Evolutionary conservation across 2,113 vertebrate species (phyloP).

Genomic region (Thinocorus orbignyianus): DNA sequence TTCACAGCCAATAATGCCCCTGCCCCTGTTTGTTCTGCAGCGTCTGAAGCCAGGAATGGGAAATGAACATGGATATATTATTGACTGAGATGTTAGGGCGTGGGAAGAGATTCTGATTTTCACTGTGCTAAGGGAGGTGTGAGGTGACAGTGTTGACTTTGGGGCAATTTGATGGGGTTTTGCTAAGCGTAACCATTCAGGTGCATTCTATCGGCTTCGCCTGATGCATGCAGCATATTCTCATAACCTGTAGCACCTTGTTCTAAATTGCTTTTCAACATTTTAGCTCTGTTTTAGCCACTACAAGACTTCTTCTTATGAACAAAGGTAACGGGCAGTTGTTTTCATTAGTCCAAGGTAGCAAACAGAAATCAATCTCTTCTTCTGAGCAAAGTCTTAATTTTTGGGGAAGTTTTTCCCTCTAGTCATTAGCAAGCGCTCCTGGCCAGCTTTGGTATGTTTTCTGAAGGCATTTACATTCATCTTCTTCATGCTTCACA

Average conservation of each 20-base stretch:
- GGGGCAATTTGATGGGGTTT: not conserved
- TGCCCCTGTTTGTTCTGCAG: not conserved
- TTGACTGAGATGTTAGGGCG: not conserved
- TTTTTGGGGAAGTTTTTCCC: not conserved
- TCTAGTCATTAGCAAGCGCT: not conserved
- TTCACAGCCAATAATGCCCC: not conserved
- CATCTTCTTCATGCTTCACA: not conserved
- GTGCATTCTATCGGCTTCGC: not conserved
- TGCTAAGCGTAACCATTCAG: not conserved
- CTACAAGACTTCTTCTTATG: not conserved
- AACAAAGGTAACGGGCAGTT: not conserved
- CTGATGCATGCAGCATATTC: not conserved
- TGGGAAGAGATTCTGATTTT: not conserved
- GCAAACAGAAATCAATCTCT: not conserved
- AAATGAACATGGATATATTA: not conserved
- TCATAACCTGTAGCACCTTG: not conserved
- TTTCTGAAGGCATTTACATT: not conserved
- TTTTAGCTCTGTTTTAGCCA: not conserved
- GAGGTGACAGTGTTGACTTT: not conserved
- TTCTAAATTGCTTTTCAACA: not conserved
- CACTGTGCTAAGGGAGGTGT: not conserved
- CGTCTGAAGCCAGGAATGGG: not conserved
- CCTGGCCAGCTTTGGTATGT: not conserved
- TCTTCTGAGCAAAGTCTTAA: not conserved
- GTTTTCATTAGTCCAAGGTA: not conserved